Evolutionary conservation across 2,888 invertebrate genomes (phyloP).

Genomic region (Neoitamus cyanurus): DNA sequence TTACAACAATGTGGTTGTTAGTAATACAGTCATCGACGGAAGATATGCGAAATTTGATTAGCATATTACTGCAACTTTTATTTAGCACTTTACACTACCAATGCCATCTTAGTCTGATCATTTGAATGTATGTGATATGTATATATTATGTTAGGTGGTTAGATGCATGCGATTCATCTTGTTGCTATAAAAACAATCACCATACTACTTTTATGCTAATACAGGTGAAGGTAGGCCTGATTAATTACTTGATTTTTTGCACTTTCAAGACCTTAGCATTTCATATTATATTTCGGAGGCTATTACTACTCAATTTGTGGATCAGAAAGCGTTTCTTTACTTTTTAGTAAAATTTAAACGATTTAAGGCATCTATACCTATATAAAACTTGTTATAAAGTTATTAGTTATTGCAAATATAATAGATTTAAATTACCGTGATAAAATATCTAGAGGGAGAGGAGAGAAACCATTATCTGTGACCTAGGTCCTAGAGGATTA

Average conservation of each 20-base stretch:
- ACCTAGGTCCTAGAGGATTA: too few species aligned
- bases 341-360: too few species aligned
- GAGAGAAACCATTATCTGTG: too few species aligned
- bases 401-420: too few species aligned
- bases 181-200: not conserved
- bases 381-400: too few species aligned
- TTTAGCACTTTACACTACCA: not conserved
- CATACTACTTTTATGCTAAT: not conserved
- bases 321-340: too few species aligned
- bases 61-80: not conserved
- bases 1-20: not conserved
- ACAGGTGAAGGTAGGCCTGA: not conserved
- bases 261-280: not conserved
- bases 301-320: too few species aligned
- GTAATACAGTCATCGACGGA: not conserved
- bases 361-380: too few species aligned
- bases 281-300: not conserved
- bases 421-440: too few species aligned
- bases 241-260: not conserved
- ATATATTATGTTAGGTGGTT: not conserved
- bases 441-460: too few species aligned
- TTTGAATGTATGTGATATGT: not conserved
- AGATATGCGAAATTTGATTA: not conserved
- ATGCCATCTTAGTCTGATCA: not conserved
- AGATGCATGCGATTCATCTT: not conserved